A percentile compares a stretch with the other conserved stretches of the same genome.
Conservation (phyloP, 2,113 vertebrate species). For the Narcine bancroftii region DNA sequence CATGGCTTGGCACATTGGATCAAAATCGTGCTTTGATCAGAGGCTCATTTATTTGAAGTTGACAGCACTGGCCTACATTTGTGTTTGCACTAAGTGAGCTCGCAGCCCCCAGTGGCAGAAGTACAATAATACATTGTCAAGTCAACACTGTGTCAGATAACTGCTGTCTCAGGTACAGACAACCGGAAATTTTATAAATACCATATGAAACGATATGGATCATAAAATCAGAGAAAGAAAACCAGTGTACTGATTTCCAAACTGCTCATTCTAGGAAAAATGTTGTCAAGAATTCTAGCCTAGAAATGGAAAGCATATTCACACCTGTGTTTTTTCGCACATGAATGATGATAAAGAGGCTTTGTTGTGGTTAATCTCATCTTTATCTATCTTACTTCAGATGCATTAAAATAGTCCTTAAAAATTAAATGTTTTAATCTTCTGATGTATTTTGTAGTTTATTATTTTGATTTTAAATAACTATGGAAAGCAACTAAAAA, state of each 20-base stretch:
- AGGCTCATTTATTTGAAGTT: neutral
- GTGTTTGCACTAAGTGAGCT: neutral
- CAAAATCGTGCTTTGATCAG: slow-evolving; percentile 30
- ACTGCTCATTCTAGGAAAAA: neutral
- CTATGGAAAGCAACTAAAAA: too few relatives aligned
- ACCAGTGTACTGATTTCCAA: neutral
- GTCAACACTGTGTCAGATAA: neutral
- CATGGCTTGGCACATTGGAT: neutral
- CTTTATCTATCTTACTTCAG: neutral
- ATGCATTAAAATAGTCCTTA: neutral
- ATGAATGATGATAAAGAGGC: neutral
- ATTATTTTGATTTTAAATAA: neutral
- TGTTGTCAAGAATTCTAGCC: neutral
- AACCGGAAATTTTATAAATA: neutral
- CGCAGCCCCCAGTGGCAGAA: slow-evolving; percentile 17
- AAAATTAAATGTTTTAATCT: neutral
- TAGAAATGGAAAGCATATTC: neutral
- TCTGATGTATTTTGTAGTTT: neutral
- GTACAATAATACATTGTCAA: neutral
- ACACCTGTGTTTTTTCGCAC: too few relatives aligned
- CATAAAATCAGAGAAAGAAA: neutral
- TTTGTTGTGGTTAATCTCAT: neutral
- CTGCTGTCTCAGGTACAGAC: neutral
- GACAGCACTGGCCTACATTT: neutral
- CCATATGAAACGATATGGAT: neutral